phyloP scores from a whole-genome alignment of 2,888 invertebrate genomes.

The Rhyacophila evoluta region DNA sequence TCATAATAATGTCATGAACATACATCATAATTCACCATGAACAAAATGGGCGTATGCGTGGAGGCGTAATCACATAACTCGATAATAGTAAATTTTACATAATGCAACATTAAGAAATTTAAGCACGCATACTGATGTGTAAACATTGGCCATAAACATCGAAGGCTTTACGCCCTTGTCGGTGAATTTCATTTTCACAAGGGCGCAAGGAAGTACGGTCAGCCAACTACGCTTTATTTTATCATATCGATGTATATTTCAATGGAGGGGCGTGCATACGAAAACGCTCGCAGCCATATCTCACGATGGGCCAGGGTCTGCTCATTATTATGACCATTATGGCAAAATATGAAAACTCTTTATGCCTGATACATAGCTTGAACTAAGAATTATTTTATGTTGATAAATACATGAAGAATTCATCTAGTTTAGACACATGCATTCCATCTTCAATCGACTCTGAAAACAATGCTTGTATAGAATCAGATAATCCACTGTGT shows the following conservation, averaged over 20 bases:
- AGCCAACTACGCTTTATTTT: neutral
- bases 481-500: no score
- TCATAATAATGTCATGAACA: no score
- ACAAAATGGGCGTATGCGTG: neutral
- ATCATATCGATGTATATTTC: slow-evolving; percentile 16
- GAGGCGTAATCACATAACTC: neutral
- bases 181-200: neutral
- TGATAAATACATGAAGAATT: no score
- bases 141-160: neutral
- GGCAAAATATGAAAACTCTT: neutral
- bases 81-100: neutral
- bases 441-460: no score
- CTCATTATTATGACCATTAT: neutral
- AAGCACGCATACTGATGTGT: neutral
- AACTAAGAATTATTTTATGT: no score
- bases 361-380: no score
- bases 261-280: slow-evolving; percentile 45
- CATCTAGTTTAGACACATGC: no score
- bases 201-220: neutral
- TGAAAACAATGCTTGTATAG: no score
- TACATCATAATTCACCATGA: no score
- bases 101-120: neutral
- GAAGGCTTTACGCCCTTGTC: neutral
- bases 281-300: slow-evolving; percentile 49
- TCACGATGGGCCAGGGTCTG: slow-evolving; percentile 38